phyloP scores from a whole-genome alignment of 2,797 vertebrate species.

The Thaleichthys pacificus region DNA sequence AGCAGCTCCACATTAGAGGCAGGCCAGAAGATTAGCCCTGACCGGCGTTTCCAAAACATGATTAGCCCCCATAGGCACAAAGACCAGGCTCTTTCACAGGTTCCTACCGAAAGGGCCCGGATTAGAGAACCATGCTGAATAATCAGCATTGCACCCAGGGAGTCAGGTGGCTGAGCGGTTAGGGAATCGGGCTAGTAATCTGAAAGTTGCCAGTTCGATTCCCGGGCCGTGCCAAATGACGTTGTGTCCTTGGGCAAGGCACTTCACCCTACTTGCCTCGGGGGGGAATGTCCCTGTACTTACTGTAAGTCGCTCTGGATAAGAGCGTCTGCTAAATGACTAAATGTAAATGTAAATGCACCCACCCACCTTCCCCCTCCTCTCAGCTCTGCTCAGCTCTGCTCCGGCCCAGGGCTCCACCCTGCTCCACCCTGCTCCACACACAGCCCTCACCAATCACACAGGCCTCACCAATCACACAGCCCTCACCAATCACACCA shows the following conservation, averaged over 20 bases:
- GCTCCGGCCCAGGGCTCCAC: constrained; percentile 23
- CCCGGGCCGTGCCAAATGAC: no score
- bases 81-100: constrained; percentile 80
- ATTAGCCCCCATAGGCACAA: constrained; percentile 93
- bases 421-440: constrained; percentile 48
- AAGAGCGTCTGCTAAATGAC: no score
- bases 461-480: constrained; percentile 65
- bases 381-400: constrained; percentile 46
- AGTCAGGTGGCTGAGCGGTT: no score
- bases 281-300: no score
- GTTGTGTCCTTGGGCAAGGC: no score
- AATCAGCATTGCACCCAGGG: constrained; percentile 73
- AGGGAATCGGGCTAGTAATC: no score
- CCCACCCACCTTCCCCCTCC: constrained; percentile 24
- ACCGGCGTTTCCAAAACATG: constrained; percentile 93
- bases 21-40: constrained; percentile 91
- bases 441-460: constrained; percentile 67
- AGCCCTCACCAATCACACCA: constrained; percentile 66
- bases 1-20: constrained; percentile 94
- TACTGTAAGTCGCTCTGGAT: no score
- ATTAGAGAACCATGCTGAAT: constrained; percentile 76
- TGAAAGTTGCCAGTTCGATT: no score
- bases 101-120: constrained; percentile 83
- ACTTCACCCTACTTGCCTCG: no score
- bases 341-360: no score